Evolutionary conservation across 2,888 invertebrate species (phyloP).

Genomic region (Noctua pronuba): DNA sequence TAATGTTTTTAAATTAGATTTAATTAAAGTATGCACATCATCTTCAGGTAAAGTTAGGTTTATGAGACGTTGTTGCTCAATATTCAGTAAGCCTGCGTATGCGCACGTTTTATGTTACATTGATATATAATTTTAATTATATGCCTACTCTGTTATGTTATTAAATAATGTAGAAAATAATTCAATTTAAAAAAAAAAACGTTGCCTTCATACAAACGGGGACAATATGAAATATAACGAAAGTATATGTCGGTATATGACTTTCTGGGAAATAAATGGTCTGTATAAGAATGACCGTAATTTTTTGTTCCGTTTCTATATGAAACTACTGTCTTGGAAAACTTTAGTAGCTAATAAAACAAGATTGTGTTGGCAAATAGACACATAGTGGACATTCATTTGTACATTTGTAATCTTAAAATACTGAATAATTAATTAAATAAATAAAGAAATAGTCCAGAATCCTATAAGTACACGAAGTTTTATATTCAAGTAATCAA

Average conservation of each 20-base stretch:
- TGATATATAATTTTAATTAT: neutral
- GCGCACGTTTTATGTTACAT: constrained; percentile 10
- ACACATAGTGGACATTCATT: neutral
- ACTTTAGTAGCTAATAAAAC: neutral
- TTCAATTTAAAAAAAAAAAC: neutral
- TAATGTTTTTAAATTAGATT: neutral
- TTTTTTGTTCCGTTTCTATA: neutral
- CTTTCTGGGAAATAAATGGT: neutral
- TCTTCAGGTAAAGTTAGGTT: neutral
- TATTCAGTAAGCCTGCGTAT: constrained; percentile 8
- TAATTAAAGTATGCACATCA: neutral
- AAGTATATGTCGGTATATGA: neutral
- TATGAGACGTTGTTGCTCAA: neutral
- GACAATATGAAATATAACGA: neutral
- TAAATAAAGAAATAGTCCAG: neutral
- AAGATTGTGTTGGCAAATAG: neutral
- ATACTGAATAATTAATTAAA: neutral
- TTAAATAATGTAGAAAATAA: neutral
- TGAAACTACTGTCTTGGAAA: neutral
- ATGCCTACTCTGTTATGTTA: neutral
- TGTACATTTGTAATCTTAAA: neutral
- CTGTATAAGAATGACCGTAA: neutral
- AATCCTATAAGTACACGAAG: neutral
- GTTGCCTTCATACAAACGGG: neutral
- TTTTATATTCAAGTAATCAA: neutral